phyloP scores from a whole-genome alignment of 2,888 invertebrate species.

The Athripsodes cinereus region DNA sequence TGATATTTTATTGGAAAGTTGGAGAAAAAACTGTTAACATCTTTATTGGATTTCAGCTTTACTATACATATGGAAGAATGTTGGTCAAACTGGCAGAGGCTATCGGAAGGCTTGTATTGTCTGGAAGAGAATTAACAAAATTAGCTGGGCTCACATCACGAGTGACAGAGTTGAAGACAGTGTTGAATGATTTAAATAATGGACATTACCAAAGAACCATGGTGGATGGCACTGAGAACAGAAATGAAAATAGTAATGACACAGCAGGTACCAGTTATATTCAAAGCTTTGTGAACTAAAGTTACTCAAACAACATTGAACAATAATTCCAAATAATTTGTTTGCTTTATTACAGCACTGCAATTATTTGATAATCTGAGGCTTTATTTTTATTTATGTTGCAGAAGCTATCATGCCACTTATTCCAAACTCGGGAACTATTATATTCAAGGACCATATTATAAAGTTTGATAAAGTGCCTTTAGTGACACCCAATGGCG shows the following conservation, averaged over 20 bases:
- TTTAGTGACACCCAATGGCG: constrained; percentile 95
- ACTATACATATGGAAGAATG: constrained; percentile 97
- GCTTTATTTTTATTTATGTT: neutral
- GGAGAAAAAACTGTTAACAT: too few relatives aligned
- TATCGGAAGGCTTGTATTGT: constrained; percentile 89
- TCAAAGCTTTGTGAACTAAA: too few relatives aligned
- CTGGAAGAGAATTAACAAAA: constrained; percentile 90
- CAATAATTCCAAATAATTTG: too few relatives aligned
- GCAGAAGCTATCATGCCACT: constrained; percentile 38
- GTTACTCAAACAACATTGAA: too few relatives aligned
- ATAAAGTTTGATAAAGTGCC: constrained; percentile 92
- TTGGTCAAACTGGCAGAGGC: constrained; percentile 94
- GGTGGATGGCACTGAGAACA: constrained; percentile 37
- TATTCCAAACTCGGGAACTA: constrained; percentile 69
- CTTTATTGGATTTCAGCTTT: constrained; percentile 65
- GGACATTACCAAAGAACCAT: constrained; percentile 64
- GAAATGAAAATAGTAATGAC: too few relatives aligned
- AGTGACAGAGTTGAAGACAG: constrained; percentile 81
- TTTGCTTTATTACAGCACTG: too few relatives aligned
- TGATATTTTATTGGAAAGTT: too few relatives aligned
- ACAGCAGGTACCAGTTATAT: too few relatives aligned
- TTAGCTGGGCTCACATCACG: constrained; percentile 92
- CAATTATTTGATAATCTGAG: neutral
- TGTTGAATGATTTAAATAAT: constrained; percentile 74
- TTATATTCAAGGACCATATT: constrained; percentile 80